Evolutionary conservation across 2,888 invertebrate species (phyloP).

Genomic region (Frankliniella intonsa): DNA sequence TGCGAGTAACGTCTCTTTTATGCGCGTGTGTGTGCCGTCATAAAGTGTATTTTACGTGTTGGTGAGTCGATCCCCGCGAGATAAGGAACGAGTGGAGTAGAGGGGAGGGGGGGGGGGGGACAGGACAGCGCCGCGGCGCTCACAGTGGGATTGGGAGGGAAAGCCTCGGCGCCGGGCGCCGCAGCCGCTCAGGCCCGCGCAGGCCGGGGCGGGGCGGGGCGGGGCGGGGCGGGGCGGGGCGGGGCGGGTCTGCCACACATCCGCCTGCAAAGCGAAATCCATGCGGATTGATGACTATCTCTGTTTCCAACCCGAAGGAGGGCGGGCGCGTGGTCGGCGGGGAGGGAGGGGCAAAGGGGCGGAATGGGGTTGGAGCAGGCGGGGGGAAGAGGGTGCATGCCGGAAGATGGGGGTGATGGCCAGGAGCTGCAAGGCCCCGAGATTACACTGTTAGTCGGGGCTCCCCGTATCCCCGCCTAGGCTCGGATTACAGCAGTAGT

Average conservation of each 20-base stretch:
- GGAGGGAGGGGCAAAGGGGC: too few relatives aligned
- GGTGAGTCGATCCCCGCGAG: background rate
- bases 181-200: background rate
- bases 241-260: too few relatives aligned
- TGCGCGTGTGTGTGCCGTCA: background rate
- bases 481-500: too few relatives aligned
- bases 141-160: background rate
- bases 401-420: too few relatives aligned
- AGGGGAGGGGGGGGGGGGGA: background rate
- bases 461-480: too few relatives aligned
- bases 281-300: slow-evolving; percentile 10
- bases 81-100: background rate
- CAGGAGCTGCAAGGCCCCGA: too few relatives aligned
- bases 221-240: too few relatives aligned
- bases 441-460: too few relatives aligned
- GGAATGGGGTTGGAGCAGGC: too few relatives aligned
- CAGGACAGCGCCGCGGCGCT: background rate
- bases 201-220: too few relatives aligned
- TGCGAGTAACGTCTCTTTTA: slow-evolving; percentile 5
- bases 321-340: too few relatives aligned
- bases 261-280: background rate
- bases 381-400: too few relatives aligned
- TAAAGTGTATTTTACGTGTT: slow-evolving; percentile 5
- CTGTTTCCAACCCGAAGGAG: background rate
- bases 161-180: background rate